Base-by-base conservation (phyloP, 2,797 vertebrate genomes). In the Peromyscus nudipes region DNA sequence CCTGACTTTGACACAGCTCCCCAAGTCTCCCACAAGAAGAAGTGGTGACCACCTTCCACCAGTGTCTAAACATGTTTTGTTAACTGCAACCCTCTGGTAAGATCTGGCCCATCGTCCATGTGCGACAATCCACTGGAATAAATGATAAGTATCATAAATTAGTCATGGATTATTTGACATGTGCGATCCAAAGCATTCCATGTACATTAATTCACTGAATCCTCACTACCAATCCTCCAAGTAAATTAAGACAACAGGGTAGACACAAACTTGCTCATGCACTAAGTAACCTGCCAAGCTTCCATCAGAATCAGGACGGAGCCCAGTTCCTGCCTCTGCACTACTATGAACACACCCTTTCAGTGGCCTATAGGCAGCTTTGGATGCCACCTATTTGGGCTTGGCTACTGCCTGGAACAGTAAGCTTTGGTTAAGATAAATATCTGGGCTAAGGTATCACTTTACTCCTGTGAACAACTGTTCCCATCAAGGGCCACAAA, bases 71-170 rank as follows among this genome's bases (percentile, higher is more conserved):
- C 65, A 64, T 55, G 16, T 34, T 60, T 76, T 75, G 21, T 65
- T 94, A 60, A 71, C 87, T 92, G 40, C 81, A 49, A 57, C 4
- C 49, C 77, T 80, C 62, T 85, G 92, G 89, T 80, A 88, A 91
- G 49, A 69, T 40, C 31, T 52, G 73, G 0, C 52, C 84, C 69
- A 43, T 43, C 82, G 79, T n/a, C 40, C n/a, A 13, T 43, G 62
- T 79, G 17, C 57, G 65, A 27, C 27, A 40, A 55, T 55, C 52
- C 21, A 76, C 71, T 29, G 17, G 12, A 64, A 64, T 89, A 92
- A 81, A 21, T 29, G 88, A 81, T 25, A 83, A 57, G 31, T 37
- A 87, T 40, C 37, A 84, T 37, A 29, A 46, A 65, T 79, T 34
- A 40, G 76, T 55, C 73, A 81, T 75, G 17, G 23, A 27, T 94